These are phyloP conservation scores for Chelonia mydas DNA, from an alignment of 2,797 vertebrate species.

Conservation along the genomic window DNA sequence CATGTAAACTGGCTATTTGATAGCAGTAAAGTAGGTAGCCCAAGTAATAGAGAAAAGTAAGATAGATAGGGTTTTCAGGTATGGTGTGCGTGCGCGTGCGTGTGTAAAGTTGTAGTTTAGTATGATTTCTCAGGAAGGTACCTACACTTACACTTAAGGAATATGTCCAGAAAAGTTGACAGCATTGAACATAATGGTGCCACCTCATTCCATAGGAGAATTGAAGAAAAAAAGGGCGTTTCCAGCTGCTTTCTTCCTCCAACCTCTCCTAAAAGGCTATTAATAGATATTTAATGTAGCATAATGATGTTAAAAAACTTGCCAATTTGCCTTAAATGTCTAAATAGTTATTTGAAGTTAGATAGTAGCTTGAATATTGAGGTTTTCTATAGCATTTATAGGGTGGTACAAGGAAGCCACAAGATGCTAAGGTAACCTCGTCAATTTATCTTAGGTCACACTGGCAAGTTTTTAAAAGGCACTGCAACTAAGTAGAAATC, in stretches of 20 bases:
- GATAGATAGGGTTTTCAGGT: not conserved
- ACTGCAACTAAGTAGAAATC: not conserved
- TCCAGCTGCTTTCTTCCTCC: not conserved
- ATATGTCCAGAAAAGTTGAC: not conserved
- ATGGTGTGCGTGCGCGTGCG: not conserved
- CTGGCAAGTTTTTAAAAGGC: not conserved
- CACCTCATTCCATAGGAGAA: not conserved
- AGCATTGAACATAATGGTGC: not conserved
- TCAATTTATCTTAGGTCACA: not conserved
- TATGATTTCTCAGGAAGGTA: no score
- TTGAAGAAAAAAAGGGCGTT: not conserved
- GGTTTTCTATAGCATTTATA: not conserved
- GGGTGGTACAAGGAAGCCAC: not conserved
- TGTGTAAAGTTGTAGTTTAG: no score
- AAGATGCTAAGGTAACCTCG: not conserved
- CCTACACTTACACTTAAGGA: not conserved
- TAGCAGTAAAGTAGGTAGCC: no score
- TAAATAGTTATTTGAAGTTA: not conserved
- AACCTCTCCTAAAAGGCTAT: not conserved
- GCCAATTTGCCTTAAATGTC: not conserved
- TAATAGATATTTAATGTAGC: not conserved
- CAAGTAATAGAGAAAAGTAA: not conserved
- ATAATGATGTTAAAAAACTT: not conserved
- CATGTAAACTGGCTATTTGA: no score
- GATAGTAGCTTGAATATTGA: not conserved